Evolutionary conservation across 2,888 invertebrate genomes (phyloP).

Genomic region (Heterodera filipjevi): DNA sequence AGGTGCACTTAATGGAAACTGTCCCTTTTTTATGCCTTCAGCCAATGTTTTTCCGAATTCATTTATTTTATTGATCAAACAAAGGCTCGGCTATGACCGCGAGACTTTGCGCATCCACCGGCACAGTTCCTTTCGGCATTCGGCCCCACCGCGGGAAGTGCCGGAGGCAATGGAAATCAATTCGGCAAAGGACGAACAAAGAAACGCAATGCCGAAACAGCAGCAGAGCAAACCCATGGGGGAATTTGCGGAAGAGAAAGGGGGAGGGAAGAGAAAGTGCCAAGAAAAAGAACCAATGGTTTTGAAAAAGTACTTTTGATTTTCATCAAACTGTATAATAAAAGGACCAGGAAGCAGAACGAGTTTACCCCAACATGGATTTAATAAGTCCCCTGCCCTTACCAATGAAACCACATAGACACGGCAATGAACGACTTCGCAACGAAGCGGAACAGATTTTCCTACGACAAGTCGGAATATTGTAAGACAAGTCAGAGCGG

Average conservation of each 20-base stretch:
- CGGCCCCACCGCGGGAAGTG: not conserved
- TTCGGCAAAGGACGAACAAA: not conserved
- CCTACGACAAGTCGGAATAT: too few species aligned
- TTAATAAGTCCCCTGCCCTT: too few species aligned
- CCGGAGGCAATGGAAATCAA: not conserved
- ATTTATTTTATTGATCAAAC: not conserved
- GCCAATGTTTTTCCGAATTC: not conserved
- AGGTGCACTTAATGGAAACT: too few species aligned
- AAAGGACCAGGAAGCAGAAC: too few species aligned
- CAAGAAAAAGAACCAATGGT: not conserved
- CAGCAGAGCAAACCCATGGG: not conserved
- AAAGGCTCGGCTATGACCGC: conserved; percentile 45
- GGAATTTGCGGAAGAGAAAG: not conserved
- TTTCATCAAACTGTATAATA: too few species aligned
- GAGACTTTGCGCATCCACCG: conserved; percentile 39
- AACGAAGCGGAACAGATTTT: too few species aligned
- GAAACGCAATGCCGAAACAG: not conserved
- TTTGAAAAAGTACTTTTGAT: not conserved
- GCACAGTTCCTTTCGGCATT: conserved; percentile 31
- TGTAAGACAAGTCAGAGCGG: too few species aligned
- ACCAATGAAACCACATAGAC: too few species aligned
- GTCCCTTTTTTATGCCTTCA: not conserved
- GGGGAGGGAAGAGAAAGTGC: not conserved
- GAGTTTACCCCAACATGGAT: too few species aligned
- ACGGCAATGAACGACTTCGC: too few species aligned